These are phyloP conservation scores for Leptinotarsa haldemani DNA, from an alignment of 2,888 invertebrate genomes.

Conservation along the genomic window DNA sequence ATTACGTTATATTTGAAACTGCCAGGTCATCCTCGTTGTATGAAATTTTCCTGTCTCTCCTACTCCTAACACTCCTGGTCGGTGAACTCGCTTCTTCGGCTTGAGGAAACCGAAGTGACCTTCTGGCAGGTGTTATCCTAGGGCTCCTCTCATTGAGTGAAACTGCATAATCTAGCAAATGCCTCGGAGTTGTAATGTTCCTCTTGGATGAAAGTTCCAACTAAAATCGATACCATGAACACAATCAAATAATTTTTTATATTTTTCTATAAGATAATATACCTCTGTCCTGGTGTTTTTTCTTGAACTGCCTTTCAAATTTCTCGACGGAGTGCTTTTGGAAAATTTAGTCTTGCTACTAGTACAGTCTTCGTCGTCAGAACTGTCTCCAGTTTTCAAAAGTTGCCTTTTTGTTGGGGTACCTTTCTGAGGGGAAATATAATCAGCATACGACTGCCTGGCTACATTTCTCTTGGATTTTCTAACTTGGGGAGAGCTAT, in stretches of 20 bases:
- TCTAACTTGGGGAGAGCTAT: conserved; percentile 34
- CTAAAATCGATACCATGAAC: background rate
- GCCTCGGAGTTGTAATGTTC: conserved; percentile 30
- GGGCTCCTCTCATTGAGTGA: conserved; percentile 21
- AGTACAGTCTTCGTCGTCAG: conserved; percentile 25
- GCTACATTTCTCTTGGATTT: conserved; percentile 38
- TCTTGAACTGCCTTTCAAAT: background rate
- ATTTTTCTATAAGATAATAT: background rate
- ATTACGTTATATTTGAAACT: background rate
- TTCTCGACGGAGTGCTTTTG: conserved; percentile 20
- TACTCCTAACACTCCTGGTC: conserved; percentile 19
- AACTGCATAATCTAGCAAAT: conserved; percentile 20
- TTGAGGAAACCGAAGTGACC: conserved; percentile 29
- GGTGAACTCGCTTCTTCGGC: conserved; percentile 21
- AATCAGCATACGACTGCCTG: conserved; percentile 45
- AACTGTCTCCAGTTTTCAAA: conserved; percentile 1
- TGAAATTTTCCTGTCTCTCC: background rate
- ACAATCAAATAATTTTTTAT: background rate
- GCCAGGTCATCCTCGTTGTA: conserved; percentile 20
- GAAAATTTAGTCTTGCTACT: conserved; percentile 22
- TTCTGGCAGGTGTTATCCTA: conserved; percentile 28
- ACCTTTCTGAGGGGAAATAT: conserved; percentile 41
- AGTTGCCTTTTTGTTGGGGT: conserved; percentile 37
- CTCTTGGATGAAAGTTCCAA: conserved; percentile 22
- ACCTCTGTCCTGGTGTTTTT: background rate